Percentiles rank a stretch among this genome's conserved stretches.
Evolutionary conservation across 2,888 invertebrate species (phyloP).

Genomic region (Schizaphis graminum): DNA sequence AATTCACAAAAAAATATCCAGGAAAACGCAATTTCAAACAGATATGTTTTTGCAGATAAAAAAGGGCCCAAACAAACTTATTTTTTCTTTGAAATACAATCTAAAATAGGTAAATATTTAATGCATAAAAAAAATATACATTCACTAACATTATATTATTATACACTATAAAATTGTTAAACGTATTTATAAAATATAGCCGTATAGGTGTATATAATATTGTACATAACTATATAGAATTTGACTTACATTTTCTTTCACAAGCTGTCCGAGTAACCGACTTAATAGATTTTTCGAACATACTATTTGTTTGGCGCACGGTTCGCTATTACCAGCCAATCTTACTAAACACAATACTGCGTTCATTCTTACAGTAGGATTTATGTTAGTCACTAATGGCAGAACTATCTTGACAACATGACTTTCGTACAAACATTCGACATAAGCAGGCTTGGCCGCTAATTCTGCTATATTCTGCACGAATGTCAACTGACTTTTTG

Average conservation of each 20-base stretch:
- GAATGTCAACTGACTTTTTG: slow-evolving; percentile 50
- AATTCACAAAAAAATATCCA: not conserved
- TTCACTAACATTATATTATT: not conserved
- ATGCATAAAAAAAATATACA: not conserved
- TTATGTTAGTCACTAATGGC: not conserved
- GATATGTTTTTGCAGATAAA: not conserved
- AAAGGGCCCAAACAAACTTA: not conserved
- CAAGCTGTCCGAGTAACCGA: slow-evolving; percentile 15
- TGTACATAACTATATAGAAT: not conserved
- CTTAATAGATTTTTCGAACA: not conserved
- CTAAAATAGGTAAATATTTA: not conserved
- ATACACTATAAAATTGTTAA: not conserved
- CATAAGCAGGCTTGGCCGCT: slow-evolving; percentile 3
- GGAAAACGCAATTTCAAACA: not conserved
- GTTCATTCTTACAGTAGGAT: slow-evolving; percentile 42
- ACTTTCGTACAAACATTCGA: slow-evolving; percentile 27
- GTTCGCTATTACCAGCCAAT: slow-evolving; percentile 34
- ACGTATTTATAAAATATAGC: not conserved
- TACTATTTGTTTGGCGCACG: slow-evolving; percentile 34
- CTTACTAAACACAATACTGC: slow-evolving; percentile 17
- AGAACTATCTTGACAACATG: slow-evolving; percentile 7
- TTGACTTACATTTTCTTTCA: slow-evolving; percentile 44
- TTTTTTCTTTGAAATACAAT: not conserved
- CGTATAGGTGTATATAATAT: not conserved
- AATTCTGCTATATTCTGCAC: slow-evolving; percentile 34